A percentile compares a stretch with the other conserved stretches of the same genome.
phyloP scores from a whole-genome alignment of 2,113 vertebrate genomes.

The Hyperoodon ampullatus region DNA sequence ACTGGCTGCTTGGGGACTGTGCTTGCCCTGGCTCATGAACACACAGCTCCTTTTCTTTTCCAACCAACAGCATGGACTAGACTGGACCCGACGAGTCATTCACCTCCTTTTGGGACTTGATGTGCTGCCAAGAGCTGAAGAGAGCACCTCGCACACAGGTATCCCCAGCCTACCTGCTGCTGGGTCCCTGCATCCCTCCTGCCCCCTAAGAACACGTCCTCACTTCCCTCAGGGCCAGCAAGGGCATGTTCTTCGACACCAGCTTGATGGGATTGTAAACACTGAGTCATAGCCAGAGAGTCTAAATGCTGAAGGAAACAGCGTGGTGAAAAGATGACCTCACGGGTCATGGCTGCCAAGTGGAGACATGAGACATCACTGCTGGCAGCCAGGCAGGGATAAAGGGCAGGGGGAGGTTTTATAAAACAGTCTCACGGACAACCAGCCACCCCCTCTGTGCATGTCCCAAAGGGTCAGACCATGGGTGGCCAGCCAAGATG shows the following conservation, averaged over 20 bases:
- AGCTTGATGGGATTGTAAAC: constrained; percentile 38
- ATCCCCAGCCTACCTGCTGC: background rate
- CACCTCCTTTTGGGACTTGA: constrained; percentile 36
- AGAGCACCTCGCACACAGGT: constrained; percentile 52
- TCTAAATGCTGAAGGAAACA: constrained; percentile 20
- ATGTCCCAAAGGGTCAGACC: background rate
- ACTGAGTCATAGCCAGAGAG: constrained; percentile 47
- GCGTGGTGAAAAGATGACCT: constrained; percentile 71
- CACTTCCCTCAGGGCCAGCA: background rate
- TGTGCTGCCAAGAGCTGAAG: constrained; percentile 59
- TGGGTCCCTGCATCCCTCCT: background rate
- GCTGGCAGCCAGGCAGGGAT: constrained; percentile 44
- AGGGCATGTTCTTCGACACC: background rate
- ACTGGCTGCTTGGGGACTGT: background rate
- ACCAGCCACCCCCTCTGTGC: background rate
- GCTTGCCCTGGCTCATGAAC: background rate
- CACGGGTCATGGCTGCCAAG: constrained; percentile 63
- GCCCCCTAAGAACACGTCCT: background rate
- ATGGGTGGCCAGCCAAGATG: background rate
- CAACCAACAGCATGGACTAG: background rate
- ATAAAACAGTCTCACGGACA: constrained; percentile 42
- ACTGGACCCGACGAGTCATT: background rate
- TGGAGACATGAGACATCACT: background rate
- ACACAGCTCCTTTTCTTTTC: background rate
- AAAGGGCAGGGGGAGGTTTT: constrained; percentile 54